These are phyloP conservation scores for Lissonota sp. DNA, from an alignment of 2,888 invertebrate genomes.

Conservation along the genomic window DNA sequence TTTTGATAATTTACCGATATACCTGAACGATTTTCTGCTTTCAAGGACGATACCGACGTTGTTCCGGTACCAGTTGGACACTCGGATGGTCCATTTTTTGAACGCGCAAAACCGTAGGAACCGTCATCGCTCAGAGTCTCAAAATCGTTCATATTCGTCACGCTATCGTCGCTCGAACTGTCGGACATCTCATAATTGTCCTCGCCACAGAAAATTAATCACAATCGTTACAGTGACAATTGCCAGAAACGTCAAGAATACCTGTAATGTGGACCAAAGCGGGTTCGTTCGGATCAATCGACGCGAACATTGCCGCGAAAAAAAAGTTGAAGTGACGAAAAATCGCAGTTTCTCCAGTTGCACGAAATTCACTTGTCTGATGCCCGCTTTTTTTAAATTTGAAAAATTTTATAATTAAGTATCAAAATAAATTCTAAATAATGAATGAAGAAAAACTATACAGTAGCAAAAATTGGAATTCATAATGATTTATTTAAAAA, in stretches of 20 bases:
- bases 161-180: slow-evolving; percentile 22
- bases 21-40: slow-evolving; percentile 34
- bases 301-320: slow-evolving; percentile 25
- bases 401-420: too few species aligned
- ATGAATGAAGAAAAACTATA: too few species aligned
- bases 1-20: not conserved
- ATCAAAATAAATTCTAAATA: too few species aligned
- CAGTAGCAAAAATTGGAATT: too few species aligned
- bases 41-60: slow-evolving; percentile 9
- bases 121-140: slow-evolving; percentile 33
- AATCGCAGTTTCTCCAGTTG: not conserved
- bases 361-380: too few species aligned
- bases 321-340: not conserved
- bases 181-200: slow-evolving; percentile 42
- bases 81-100: slow-evolving; percentile 9
- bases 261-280: not conserved
- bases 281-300: slow-evolving; percentile 4
- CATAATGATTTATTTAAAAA: too few species aligned
- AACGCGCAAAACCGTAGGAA: slow-evolving; percentile 31
- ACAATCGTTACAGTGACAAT: not conserved
- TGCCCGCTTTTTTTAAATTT: too few species aligned
- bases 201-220: not conserved
- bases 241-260: too few species aligned
- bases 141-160: too few species aligned
- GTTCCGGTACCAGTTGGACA: slow-evolving; percentile 40